Evolutionary conservation across 2,888 invertebrate genomes (phyloP).

Genomic region (Lochmaea capreae): DNA sequence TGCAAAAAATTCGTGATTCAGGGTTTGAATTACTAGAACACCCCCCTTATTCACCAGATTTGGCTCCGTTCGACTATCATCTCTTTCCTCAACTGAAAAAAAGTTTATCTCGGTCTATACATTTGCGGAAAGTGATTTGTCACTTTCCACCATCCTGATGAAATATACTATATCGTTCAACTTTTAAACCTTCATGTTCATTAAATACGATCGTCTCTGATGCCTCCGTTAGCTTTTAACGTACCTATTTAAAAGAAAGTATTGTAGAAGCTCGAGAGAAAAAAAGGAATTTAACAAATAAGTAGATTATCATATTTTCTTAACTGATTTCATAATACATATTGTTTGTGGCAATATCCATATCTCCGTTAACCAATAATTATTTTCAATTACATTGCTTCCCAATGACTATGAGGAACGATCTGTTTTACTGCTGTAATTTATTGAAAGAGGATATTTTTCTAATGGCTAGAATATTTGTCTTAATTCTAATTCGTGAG

Average conservation of each 20-base stretch:
- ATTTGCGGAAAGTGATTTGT: no score
- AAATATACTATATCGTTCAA: neutral
- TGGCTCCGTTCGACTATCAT: no score
- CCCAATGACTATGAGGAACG: neutral
- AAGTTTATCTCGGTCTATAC: no score
- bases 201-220: neutral
- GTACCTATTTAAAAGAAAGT: neutral
- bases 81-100: no score
- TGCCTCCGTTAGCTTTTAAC: neutral
- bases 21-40: no score
- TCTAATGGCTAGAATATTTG: slow-evolving; percentile 5
- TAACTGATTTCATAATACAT: neutral
- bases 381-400: neutral
- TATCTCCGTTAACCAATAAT: slow-evolving; percentile 2
- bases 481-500: slow-evolving; percentile 12
- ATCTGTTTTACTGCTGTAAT: slow-evolving; percentile 12
- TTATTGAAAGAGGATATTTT: slow-evolving; percentile 14
- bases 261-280: neutral
- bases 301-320: neutral
- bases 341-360: neutral
- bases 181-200: neutral
- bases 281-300: neutral
- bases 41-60: no score
- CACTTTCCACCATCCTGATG: no score
- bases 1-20: no score